These are phyloP conservation scores for Synchiropus splendidus DNA, from an alignment of 2,113 vertebrate species.

Conservation along the genomic window DNA sequence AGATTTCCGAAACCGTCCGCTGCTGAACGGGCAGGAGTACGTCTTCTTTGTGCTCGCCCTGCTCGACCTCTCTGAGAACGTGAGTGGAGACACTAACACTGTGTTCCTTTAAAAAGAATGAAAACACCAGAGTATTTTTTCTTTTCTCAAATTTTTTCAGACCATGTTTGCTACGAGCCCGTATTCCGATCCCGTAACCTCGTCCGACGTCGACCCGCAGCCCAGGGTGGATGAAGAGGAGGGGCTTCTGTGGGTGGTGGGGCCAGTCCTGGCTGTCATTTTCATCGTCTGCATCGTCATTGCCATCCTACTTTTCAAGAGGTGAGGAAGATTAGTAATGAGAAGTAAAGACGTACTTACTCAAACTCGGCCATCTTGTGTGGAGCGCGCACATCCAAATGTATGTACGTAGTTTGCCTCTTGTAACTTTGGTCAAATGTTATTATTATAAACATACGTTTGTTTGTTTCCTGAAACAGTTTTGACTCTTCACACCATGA, in stretches of 20 bases:
- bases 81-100: slow-evolving; percentile 59
- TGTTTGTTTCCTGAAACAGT: neutral
- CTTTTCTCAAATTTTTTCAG: slow-evolving; percentile 48
- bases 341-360: no score
- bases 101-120: neutral
- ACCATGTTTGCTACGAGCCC: slow-evolving; percentile 94
- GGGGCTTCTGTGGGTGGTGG: slow-evolving; percentile 96
- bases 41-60: slow-evolving; percentile 93
- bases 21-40: slow-evolving; percentile 92
- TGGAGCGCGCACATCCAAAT: no score
- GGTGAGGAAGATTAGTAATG: slow-evolving; percentile 60
- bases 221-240: slow-evolving; percentile 96
- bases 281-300: slow-evolving; percentile 99
- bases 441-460: no score
- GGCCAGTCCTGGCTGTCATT: slow-evolving; percentile 93
- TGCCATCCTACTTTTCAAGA: slow-evolving; percentile 98
- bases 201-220: slow-evolving; percentile 89
- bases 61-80: slow-evolving; percentile 90
- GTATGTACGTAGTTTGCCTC: no score
- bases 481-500: neutral
- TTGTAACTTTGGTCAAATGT: no score
- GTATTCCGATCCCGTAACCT: slow-evolving; percentile 91
- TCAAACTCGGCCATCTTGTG: no score
- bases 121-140: neutral
- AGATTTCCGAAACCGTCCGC: slow-evolving; percentile 87